Evolutionary conservation across 2,797 vertebrate species (phyloP), one percentile per base, ranked within the genome.

Genomic region (Tapirus indicus): DNA sequence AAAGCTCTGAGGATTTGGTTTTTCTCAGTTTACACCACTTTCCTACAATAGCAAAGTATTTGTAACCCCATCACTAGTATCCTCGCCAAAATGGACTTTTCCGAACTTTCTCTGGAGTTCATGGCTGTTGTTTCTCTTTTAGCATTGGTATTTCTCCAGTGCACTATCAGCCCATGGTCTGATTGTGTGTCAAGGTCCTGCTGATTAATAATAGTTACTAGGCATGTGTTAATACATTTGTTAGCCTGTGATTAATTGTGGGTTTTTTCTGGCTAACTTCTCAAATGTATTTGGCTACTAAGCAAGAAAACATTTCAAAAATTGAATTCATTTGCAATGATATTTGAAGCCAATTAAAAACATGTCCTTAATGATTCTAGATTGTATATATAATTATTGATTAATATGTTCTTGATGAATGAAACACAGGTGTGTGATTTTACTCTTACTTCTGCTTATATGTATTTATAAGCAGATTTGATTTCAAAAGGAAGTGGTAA

Each of bases 11-110:
- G 87, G 90, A 91, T 79, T 96, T 86, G 47, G 68, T 87, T 95
- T 97, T 97, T 96, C 86, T 97, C 84, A 25, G 27, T 87, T 97
- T 84, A 88, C 25, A 62, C 91, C 41, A 91, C 64, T 96, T 96
- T 93, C 44, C 54, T 96, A 93, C 56, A 86, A 52, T 78, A 91
- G 35, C 79, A 92, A 97, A 94, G 85, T 87, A 90, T 85, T 85
- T 94, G 66, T 82, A 95, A 95, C 77, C 3, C 64, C 64, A 74
- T 88, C 77, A 78, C 44, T 74, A 27, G 47, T 32, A 71, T 75
- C 47, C 44, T 97, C 52, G 96, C 94, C 96, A 95, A 97, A 87
- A 79, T 41, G 87, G 80, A 86, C 83, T 94, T 95, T 94, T 92
- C 89, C 20, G 49, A 86, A 95, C 94, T 88, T 93, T 94, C 66